Evolutionary conservation across 1,140 invertebrate species (phyloP).

Genomic region (Maniola jurtina): DNA sequence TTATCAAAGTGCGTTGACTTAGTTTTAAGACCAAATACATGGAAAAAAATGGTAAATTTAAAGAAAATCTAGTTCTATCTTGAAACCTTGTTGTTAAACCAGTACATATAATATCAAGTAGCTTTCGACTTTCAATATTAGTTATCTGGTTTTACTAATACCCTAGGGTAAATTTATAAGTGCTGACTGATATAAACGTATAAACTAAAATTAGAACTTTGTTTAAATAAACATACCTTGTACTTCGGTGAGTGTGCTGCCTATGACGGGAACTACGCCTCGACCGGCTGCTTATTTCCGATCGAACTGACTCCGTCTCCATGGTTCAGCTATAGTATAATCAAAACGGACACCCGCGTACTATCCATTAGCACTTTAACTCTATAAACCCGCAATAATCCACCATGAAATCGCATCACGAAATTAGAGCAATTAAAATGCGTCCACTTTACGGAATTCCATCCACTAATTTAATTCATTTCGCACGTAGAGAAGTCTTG

Average conservation of each 20-base stretch:
- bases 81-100: no score
- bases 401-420: slow-evolving; percentile 57
- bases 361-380: slow-evolving; percentile 61
- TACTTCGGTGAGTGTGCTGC: slow-evolving; percentile 81
- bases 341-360: slow-evolving; percentile 34
- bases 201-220: background rate
- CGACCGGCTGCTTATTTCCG: slow-evolving; percentile 81
- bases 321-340: slow-evolving; percentile 57
- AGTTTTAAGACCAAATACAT: no score
- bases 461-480: slow-evolving; percentile 37
- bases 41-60: no score
- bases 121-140: no score
- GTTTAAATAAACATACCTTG: slow-evolving; percentile 70
- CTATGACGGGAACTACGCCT: slow-evolving; percentile 80
- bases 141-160: no score
- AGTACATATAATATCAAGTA: no score
- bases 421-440: slow-evolving; percentile 70
- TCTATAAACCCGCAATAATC: slow-evolving; percentile 53
- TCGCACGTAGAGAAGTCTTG: slow-evolving; percentile 31
- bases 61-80: no score
- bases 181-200: no score
- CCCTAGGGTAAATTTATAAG: no score
- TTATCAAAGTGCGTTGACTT: no score
- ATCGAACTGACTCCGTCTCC: slow-evolving; percentile 83
- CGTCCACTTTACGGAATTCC: slow-evolving; percentile 50